Evolutionary conservation across 2,113 vertebrate species (phyloP), one percentile per base, ranked within the genome.

Genomic region (Chinchilla lanigera): DNA sequence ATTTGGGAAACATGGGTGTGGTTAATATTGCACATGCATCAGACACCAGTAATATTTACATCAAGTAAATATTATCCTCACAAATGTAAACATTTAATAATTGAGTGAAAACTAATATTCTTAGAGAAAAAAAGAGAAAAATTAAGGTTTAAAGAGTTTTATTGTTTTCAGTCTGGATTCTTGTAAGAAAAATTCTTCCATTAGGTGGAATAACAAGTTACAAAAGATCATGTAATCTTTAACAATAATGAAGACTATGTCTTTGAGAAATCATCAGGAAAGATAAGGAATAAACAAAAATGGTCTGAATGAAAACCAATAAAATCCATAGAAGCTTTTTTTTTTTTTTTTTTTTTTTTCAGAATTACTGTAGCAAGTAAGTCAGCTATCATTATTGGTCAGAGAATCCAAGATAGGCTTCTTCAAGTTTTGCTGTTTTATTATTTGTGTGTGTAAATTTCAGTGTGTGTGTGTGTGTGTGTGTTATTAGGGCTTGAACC

Each of bases 1-100:
- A 2, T 30, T 35, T 7, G 1, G 4, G 0, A n/a, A 20, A 5
- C 2, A 4, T 83, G 0, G 3, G 5, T 84, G 3, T 83, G 44
- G 38, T 87, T 7, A 83, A 12, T 47, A 30, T 2, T 44, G 4
- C 2, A 83, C 69, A 24, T 60, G 9, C 13, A 41, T 50, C 54
- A 63, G n/a, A 33, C 3, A n/a, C n/a, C n/a, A n/a, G n/a, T n/a
- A n/a, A n/a, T n/a, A n/a, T n/a, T n/a, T n/a, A 13, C 1, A 13
- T 82, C 33, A 86, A 67, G 13, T 52, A 56, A 90, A 83, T 44
- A 67, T 6, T 56, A 7, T 41, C 38, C 6, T 84, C 44, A 1
- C 4, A 52, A 54, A 84, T 38, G 26, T 4, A 3, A 41, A 12
- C 33, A 35, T 69, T 80, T n/a, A 73, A 3, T 47, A 30, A 77